Evolutionary conservation across 2,888 invertebrate species (phyloP).

Genomic region (Congeria kusceri): DNA sequence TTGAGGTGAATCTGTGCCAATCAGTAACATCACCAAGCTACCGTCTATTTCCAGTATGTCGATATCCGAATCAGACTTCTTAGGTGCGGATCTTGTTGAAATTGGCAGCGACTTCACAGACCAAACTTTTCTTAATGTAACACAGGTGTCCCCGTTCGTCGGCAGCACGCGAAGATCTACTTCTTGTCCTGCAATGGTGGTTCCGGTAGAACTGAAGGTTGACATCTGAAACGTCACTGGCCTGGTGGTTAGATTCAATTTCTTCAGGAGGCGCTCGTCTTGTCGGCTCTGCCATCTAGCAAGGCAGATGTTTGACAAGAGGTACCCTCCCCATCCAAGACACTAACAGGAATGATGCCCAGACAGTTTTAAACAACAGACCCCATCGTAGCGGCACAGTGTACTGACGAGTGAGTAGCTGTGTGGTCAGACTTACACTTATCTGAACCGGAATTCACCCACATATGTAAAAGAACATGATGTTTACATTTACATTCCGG

Average conservation of each 20-base stretch:
- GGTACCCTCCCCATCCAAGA: slow-evolving; percentile 11
- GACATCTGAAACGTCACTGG: slow-evolving; percentile 10
- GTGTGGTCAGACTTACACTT: not conserved
- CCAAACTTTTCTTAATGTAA: slow-evolving; percentile 1
- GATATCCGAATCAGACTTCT: not conserved
- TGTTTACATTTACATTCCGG: slow-evolving; percentile 34
- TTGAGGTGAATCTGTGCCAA: slow-evolving; percentile 19
- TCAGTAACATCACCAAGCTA: slow-evolving; percentile 22
- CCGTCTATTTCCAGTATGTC: not conserved
- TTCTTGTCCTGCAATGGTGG: slow-evolving; percentile 6
- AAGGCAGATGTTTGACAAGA: slow-evolving; percentile 4
- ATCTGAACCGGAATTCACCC: not conserved
- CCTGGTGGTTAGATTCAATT: not conserved
- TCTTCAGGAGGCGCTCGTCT: not conserved
- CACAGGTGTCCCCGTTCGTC: not conserved
- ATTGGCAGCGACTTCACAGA: slow-evolving; percentile 11
- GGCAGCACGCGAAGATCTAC: slow-evolving; percentile 5
- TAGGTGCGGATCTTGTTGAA: not conserved
- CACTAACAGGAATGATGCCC: slow-evolving; percentile 33
- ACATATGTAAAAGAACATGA: slow-evolving; percentile 34
- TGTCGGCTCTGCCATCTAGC: slow-evolving; percentile 5
- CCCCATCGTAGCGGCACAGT: not conserved
- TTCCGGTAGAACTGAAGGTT: slow-evolving; percentile 9
- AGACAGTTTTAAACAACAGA: slow-evolving; percentile 15
- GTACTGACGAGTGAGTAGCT: not conserved